Evolutionary conservation across 2,888 invertebrate species (phyloP).

Genomic region (Machimus rusticus): DNA sequence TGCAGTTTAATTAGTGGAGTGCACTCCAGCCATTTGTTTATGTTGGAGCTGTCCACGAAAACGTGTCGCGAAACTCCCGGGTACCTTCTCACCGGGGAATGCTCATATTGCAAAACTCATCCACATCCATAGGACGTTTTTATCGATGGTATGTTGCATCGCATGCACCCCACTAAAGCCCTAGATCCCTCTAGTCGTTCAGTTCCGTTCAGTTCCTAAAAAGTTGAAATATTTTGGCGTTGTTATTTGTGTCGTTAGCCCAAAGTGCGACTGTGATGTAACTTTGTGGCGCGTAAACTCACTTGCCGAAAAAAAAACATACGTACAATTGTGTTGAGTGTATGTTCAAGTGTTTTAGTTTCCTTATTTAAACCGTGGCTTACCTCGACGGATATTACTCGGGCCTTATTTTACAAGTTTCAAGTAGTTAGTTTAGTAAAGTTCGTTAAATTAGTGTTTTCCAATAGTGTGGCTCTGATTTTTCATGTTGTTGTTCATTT

Average conservation of each 20-base stretch:
- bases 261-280: background rate
- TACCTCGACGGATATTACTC: background rate
- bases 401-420: background rate
- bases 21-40: background rate
- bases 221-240: background rate
- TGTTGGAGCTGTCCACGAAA: background rate
- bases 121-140: background rate
- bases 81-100: background rate
- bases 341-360: background rate
- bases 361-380: background rate
- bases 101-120: background rate
- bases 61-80: background rate
- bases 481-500: background rate
- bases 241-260: background rate
- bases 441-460: background rate
- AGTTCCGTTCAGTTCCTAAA: background rate
- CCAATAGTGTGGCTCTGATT: background rate
- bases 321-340: background rate
- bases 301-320: background rate
- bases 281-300: background rate
- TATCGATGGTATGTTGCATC: background rate
- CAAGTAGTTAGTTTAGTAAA: background rate
- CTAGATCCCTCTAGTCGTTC: background rate
- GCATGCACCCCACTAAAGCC: background rate
- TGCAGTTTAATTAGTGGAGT: background rate